Evolutionary conservation across 2,888 invertebrate species (phyloP).

Genomic region (Ennomos quercinarius): DNA sequence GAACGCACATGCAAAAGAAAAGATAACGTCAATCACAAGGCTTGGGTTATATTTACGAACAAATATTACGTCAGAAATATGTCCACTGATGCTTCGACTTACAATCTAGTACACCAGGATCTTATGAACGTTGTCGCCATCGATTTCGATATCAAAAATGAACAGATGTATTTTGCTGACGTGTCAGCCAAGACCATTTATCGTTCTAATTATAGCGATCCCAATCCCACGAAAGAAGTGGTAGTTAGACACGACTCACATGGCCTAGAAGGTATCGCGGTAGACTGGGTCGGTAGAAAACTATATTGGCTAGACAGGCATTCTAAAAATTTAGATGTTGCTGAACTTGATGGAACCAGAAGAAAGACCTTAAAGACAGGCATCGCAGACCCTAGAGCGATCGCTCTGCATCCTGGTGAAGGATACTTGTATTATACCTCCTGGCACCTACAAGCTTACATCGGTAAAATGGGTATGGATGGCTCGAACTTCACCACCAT

Average conservation of each 20-base stretch:
- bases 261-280: constrained; percentile 98
- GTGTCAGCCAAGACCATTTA: constrained; percentile 98
- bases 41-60: constrained; percentile 98
- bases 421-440: constrained; percentile 98
- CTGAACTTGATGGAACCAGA: constrained; percentile 96
- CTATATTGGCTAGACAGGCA: constrained; percentile 98
- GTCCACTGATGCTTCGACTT: constrained; percentile 94
- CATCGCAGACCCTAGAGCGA: constrained; percentile 96
- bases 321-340: constrained; percentile 97
- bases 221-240: constrained; percentile 89
- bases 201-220: constrained; percentile 87
- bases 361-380: constrained; percentile 95
- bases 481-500: constrained; percentile 96
- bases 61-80: constrained; percentile 99
- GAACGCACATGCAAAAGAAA: constrained; percentile 96
- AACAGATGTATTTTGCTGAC: constrained; percentile 97
- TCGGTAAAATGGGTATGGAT: constrained; percentile 98
- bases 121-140: constrained; percentile 98
- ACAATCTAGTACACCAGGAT: constrained; percentile 96
- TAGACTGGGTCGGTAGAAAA: constrained; percentile 98
- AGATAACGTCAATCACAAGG: constrained; percentile 87
- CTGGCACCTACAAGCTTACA: constrained; percentile 98
- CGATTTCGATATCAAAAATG: constrained; percentile 94
- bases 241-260: constrained; percentile 97
- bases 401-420: constrained; percentile 97